These are phyloP conservation scores for cattle (Bos taurus) DNA, from an alignment of 2,113 vertebrate genomes.

Conservation along the genomic window ARS-UCD2.0 NC_037333.1:21498501-21499000, in stretches of 20 bases:
- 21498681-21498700: neutral
- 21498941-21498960: neutral
- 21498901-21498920: neutral
- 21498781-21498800: neutral
- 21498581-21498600: no score
- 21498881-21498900: neutral
- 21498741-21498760: neutral
- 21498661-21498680: no score
- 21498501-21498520: no score
- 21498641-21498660: no score
- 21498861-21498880: neutral
- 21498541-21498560: no score
- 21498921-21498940: neutral
- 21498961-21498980: neutral
- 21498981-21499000: neutral
- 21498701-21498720: neutral
- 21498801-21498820: neutral
- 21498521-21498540: no score
- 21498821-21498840: neutral
- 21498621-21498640: no score
- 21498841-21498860: neutral
- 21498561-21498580: no score
- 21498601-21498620: no score
- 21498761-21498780: neutral
- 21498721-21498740: neutral